phyloP scores from a whole-genome alignment of 2,888 invertebrate species.

The Lycia hirtaria region DNA sequence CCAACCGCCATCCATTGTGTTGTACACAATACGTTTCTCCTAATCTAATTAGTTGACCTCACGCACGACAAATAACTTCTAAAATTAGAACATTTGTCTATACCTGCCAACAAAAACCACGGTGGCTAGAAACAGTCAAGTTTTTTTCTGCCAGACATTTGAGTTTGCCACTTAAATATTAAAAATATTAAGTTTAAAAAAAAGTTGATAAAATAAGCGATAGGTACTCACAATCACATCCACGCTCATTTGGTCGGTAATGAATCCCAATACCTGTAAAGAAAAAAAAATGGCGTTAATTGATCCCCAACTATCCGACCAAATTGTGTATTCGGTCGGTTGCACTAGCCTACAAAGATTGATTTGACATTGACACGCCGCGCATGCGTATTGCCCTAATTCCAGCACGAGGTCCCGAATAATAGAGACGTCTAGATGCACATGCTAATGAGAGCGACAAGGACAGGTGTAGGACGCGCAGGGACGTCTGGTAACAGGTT shows the following conservation, averaged over 20 bases:
- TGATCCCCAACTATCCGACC: slow-evolving; percentile 43
- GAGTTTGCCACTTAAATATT: too few relatives aligned
- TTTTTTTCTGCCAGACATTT: too few relatives aligned
- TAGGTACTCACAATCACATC: slow-evolving; percentile 48
- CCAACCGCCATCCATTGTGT: slow-evolving; percentile 3
- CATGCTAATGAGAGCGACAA: slow-evolving; percentile 48
- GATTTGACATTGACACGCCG: slow-evolving; percentile 83
- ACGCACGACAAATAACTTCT: slow-evolving; percentile 16
- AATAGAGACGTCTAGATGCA: slow-evolving; percentile 55
- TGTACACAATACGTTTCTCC: slow-evolving; percentile 1
- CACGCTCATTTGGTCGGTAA: slow-evolving; percentile 39
- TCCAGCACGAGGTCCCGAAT: slow-evolving; percentile 60
- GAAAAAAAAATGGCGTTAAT: slow-evolving; percentile 52
- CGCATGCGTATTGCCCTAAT: slow-evolving; percentile 84
- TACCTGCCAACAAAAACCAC: too few relatives aligned
- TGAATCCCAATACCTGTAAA: slow-evolving; percentile 55
- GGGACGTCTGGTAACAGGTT: slow-evolving; percentile 57
- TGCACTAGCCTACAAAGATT: slow-evolving; percentile 83
- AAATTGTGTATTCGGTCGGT: slow-evolving; percentile 56
- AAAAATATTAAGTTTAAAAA: neutral
- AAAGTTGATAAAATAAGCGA: slow-evolving; percentile 24
- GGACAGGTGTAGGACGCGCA: slow-evolving; percentile 55
- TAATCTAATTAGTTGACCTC: slow-evolving; percentile 26
- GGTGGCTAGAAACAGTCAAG: neutral
- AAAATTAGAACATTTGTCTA: slow-evolving; percentile 12